These are phyloP conservation scores for Phaethon lepturus DNA, from an alignment of 2,113 vertebrate species.

Conservation along the genomic window DNA sequence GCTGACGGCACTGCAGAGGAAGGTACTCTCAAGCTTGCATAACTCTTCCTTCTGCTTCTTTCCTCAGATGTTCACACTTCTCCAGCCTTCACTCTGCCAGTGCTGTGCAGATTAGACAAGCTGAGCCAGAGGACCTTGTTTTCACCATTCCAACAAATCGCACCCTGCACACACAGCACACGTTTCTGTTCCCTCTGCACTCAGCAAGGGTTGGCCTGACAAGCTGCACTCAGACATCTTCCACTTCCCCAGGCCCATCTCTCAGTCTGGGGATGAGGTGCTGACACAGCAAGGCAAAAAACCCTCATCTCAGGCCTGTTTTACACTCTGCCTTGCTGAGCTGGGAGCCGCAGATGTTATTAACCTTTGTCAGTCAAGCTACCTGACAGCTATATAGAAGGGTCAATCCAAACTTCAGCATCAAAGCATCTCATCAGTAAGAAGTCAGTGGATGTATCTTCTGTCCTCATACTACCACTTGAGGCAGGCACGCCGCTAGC, in stretches of 20 bases:
- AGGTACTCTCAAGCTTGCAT: neutral
- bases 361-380: neutral
- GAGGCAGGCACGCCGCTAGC: neutral
- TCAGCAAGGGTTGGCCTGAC: neutral
- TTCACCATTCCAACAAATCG: neutral
- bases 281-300: neutral
- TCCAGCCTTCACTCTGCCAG: neutral
- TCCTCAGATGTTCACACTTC: neutral
- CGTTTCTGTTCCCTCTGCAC: no score
- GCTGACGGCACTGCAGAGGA: neutral
- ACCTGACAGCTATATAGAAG: neutral
- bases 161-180: neutral
- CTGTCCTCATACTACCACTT: neutral
- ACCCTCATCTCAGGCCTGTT: neutral
- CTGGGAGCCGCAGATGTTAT: neutral
- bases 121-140: neutral
- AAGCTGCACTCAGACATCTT: neutral
- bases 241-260: neutral
- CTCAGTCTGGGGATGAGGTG: neutral
- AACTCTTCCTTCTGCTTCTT: neutral
- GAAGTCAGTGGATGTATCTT: neutral
- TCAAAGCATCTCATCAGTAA: neutral
- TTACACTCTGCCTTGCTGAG: neutral
- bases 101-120: neutral
- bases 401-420: neutral